Percentiles rank a stretch among this genome's conserved stretches.
These are phyloP conservation scores for Conistra vaccinii DNA, from an alignment of 2,888 invertebrate species.

Conservation along the genomic window DNA sequence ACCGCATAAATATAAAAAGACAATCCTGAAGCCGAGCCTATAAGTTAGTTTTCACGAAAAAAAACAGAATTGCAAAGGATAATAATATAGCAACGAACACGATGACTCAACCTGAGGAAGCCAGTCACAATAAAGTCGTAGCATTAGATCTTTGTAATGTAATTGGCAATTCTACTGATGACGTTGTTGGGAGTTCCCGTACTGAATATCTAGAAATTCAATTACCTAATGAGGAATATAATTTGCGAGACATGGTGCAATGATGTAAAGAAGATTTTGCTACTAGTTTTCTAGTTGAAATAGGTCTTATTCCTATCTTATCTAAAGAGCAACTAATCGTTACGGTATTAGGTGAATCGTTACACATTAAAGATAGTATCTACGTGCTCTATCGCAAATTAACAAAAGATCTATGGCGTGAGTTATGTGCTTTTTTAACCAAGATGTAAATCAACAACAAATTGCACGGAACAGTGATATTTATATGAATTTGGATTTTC, in stretches of 20 bases:
- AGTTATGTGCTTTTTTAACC: not conserved
- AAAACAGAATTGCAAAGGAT: not conserved
- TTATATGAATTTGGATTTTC: not conserved
- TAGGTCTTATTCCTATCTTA: constrained; percentile 28
- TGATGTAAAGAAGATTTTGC: constrained; percentile 3
- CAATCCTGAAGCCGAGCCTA: not conserved
- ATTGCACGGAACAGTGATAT: not conserved
- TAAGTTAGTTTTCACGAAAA: not conserved
- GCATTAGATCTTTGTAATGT: constrained; percentile 55
- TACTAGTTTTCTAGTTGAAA: not conserved
- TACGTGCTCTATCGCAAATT: not conserved
- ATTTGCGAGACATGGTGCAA: constrained; percentile 19
- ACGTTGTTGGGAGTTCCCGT: constrained; percentile 28
- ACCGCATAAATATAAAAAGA: not conserved
- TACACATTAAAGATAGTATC: constrained; percentile 2
- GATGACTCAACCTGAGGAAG: constrained; percentile 44
- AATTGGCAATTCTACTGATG: constrained; percentile 50
- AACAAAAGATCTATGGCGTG: not conserved
- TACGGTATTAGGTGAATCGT: constrained; percentile 18
- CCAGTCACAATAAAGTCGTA: constrained; percentile 34
- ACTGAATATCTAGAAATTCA: constrained; percentile 24
- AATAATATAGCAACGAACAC: constrained; percentile 16
- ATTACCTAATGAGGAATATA: constrained; percentile 26
- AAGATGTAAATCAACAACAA: too few relatives aligned
- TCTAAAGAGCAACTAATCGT: constrained; percentile 23